These are phyloP conservation scores for Lasioglossum albipes DNA, from an alignment of 1,140 invertebrate genomes.

Conservation along the genomic window DNA sequence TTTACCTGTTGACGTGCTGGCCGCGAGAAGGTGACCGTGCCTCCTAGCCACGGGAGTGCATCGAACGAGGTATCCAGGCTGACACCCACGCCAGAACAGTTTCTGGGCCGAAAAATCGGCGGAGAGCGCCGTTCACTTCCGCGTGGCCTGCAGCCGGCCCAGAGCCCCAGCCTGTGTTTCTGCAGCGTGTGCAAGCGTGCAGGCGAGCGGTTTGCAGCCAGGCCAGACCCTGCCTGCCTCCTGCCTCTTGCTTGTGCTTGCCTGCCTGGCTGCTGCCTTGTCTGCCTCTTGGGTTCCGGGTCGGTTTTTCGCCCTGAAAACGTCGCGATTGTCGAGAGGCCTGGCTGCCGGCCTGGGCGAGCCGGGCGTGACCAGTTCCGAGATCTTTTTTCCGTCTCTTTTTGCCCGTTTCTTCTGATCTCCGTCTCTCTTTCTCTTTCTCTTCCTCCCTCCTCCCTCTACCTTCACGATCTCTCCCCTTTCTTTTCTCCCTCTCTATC, in stretches of 20 bases:
- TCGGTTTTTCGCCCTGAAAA: slow-evolving; percentile 70
- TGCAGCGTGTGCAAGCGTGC: not conserved
- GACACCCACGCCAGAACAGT: slow-evolving; percentile 68
- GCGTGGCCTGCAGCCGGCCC: slow-evolving; percentile 58
- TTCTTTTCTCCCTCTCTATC: too few species aligned
- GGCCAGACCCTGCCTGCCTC: too few species aligned
- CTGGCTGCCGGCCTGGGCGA: slow-evolving; percentile 38
- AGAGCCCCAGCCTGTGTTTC: slow-evolving; percentile 20
- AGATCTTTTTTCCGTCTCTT: slow-evolving; percentile 23
- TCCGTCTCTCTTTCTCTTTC: not conserved
- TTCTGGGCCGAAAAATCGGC: slow-evolving; percentile 73
- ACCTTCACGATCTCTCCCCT: too few species aligned
- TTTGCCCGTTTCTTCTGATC: not conserved
- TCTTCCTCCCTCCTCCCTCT: not conserved
- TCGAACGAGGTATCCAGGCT: slow-evolving; percentile 71
- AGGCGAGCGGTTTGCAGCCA: too few species aligned
- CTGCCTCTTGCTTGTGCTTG: too few species aligned
- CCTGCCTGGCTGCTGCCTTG: too few species aligned
- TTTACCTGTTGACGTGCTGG: slow-evolving; percentile 52
- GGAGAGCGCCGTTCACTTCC: slow-evolving; percentile 71
- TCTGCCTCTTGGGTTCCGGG: slow-evolving; percentile 56
- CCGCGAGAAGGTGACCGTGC: slow-evolving; percentile 53
- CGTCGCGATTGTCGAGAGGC: slow-evolving; percentile 65
- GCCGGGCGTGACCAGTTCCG: slow-evolving; percentile 65
- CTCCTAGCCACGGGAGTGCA: slow-evolving; percentile 46